Conservation (phyloP, 2,797 vertebrate species). For the Macropus fuliginosus region DNA sequence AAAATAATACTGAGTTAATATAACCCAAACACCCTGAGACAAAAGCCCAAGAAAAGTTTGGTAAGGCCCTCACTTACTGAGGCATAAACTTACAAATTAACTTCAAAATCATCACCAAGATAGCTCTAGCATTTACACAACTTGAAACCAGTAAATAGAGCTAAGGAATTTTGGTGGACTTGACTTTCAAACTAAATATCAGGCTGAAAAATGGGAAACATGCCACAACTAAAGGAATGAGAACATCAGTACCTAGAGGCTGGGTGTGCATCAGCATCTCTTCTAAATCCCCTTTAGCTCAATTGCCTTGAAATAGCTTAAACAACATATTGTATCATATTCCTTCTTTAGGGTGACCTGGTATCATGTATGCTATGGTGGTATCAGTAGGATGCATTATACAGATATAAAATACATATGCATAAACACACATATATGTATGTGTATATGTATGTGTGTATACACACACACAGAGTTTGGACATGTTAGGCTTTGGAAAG, state of each 20-base stretch:
- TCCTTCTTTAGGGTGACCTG: slow-evolving; percentile 5
- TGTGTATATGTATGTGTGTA: not conserved
- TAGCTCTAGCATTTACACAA: slow-evolving; percentile 53
- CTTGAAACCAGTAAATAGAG: slow-evolving; percentile 30
- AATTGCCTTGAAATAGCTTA: not conserved
- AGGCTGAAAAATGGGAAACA: slow-evolving; percentile 52
- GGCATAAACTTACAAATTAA: slow-evolving; percentile 64
- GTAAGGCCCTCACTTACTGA: slow-evolving; percentile 67
- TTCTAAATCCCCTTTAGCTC: not conserved
- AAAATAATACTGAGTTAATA: slow-evolving; percentile 59
- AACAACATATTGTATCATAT: rapidly evolving
- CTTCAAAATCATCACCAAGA: slow-evolving; percentile 58
- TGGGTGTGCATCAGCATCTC: not conserved
- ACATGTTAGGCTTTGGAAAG: slow-evolving; percentile 44
- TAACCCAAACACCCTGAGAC: slow-evolving; percentile 61
- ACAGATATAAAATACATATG: not conserved
- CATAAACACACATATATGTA: not conserved
- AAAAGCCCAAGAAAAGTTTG: slow-evolving; percentile 76
- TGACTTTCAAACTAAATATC: slow-evolving; percentile 55
- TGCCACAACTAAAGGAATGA: not conserved
- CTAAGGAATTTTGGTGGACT: slow-evolving; percentile 44
- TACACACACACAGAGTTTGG: not conserved
- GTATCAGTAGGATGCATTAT: slow-evolving; percentile 38
- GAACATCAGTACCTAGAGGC: not conserved
- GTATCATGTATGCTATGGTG: not conserved